Evolutionary conservation across 2,888 invertebrate genomes (phyloP), one percentile per base, ranked within the genome.

Genomic region (Rotaria magnacalcarata): DNA sequence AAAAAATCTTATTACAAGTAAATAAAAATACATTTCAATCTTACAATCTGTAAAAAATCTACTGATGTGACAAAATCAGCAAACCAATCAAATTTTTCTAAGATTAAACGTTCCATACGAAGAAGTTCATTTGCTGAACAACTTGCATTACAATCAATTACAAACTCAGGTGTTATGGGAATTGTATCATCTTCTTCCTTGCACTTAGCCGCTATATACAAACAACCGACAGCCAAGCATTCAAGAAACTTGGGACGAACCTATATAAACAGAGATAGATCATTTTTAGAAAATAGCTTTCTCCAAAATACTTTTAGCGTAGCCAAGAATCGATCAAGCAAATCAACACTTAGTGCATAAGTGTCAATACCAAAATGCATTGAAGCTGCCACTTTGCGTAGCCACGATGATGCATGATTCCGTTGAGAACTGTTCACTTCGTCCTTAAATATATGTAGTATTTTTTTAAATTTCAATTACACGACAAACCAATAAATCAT

Each of bases 171-270:
- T 54, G 86, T 86, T 47, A 84, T 84, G 67, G 85, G 52, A 87
- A 89, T 88, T 88, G 91, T 91, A 88, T 91, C 91, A 89, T 91
- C 91, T 89, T 91, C 91, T 88, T 91, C 91, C 87, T 90, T 89
- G 88, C 90, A 89, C 89, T 91, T 91, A 88, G 95, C 94, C 87
- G 96, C 95, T 89, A 96, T 93, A 92, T 95, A 94, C 92, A 96
- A 94, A 89, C 95, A 95, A 87, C 95, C 94, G 56, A 96, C 94
- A 27, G 95, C 94, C 90, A 96, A 94, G 92, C 96, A 96, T 11
- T 94, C 94, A 92, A 96, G 93, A 92, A 95, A 95, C 90, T 95
- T 95, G 85, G 90, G 74, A 74, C 74, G 74, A 41, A 74, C 74
- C 74, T 74, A 24, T 19, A 5, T 3, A 74, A 7, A 6, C 5